Evolutionary conservation across 23 tunicate genomes (phyloP), one percentile per base, ranked within the genome.

Genomic region (Styela plicata): DNA sequence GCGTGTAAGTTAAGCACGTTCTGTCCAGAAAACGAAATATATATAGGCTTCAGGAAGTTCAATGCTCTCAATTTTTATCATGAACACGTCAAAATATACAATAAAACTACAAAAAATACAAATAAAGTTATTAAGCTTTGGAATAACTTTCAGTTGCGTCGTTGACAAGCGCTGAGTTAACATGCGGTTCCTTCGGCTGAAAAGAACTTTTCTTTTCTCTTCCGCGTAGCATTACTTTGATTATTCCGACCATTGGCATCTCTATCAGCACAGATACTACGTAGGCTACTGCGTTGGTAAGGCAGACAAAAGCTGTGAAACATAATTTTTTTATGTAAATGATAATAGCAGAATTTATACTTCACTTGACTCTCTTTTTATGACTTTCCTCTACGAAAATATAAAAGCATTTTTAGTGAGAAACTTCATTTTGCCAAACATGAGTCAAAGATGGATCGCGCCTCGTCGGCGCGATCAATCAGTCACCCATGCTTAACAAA

Each of bases 241-340:
- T 52, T 21, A 76, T 44, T 29, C 66, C 81, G 5, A 53, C 33
- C 66, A 76, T 53, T 18, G 81, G 81, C 66, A 53, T 25, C 44
- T 76, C 81, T 22, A 76, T 76, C 66, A 52, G n/a, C 33, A 76
- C 31, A 22, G 81, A 52, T 25, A 76, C 27, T 16, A 76, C 64
- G 66, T 36, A 76, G 67, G 81, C 81, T 17, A 76, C 13, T 26
- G 66, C 81, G 27, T 31, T 20, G 17, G 81, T 21, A n/a, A 76
- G 32, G 21, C n/a, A 24, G 18, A 44, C 27, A 24, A 53, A 0
- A 36, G 63, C 81, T 76, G 65, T 33, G 29, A 26, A 30, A 66
- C 17, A 27, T 18, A 57, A 57, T 57, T 57, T 57, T 20, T 57
- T 18, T 18, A 20, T 57, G 64, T 18, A 18, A 57, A 57, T n/a